phyloP scores from a whole-genome alignment of 1,140 invertebrate species.

The Neotoxoptera formosana region DNA sequence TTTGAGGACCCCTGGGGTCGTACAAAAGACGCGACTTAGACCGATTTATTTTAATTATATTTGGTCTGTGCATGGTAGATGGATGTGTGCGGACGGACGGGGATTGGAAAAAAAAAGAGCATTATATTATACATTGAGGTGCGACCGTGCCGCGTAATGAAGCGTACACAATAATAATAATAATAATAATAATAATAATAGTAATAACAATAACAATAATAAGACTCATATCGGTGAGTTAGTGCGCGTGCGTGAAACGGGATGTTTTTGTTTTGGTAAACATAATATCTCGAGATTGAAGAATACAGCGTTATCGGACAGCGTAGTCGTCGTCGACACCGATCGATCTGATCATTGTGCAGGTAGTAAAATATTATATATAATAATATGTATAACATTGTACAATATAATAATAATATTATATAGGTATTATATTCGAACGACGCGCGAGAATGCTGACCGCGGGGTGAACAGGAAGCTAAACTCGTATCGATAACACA shows the following conservation, averaged over 20 bases:
- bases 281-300: neutral
- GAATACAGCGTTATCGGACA: neutral
- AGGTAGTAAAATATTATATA: neutral
- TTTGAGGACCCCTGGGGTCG: slow-evolving; percentile 45
- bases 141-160: slow-evolving; percentile 6
- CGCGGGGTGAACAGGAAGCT: slow-evolving; percentile 21
- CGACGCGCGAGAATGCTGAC: neutral
- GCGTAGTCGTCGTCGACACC: neutral
- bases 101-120: neutral
- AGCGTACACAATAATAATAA: slow-evolving; percentile 31
- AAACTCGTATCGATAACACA: slow-evolving; percentile 32
- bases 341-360: neutral
- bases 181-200: slow-evolving; percentile 23
- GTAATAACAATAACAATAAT: slow-evolving; percentile 2
- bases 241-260: neutral
- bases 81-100: neutral
- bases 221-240: neutral
- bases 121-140: slow-evolving; percentile 7
- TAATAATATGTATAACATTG: neutral
- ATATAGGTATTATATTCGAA: slow-evolving; percentile 1
- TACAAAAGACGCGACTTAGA: slow-evolving; percentile 44
- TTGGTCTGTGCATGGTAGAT: neutral
- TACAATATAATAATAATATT: neutral
- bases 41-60: slow-evolving; percentile 54
- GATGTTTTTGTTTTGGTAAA: slow-evolving; percentile 23